A percentile compares a stretch with the other conserved stretches of the same genome.
Evolutionary conservation across 2,888 invertebrate genomes (phyloP).

Genomic region (Amorpha juglandis): DNA sequence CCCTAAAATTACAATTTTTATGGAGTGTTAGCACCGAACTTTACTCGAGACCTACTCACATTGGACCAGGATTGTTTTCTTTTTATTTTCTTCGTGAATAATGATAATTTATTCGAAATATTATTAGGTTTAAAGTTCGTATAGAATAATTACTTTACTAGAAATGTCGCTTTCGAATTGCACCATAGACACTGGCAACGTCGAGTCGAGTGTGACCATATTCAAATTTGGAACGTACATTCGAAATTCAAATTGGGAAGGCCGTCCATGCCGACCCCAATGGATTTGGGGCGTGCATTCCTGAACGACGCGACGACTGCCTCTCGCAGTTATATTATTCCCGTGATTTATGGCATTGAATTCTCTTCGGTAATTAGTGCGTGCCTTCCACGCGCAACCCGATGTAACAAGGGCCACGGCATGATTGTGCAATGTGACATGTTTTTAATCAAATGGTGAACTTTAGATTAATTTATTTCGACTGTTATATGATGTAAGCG

Average conservation of each 20-base stretch:
- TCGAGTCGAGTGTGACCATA: constrained; percentile 31
- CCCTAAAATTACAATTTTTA: no score
- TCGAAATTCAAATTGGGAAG: constrained; percentile 64
- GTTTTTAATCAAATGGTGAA: constrained; percentile 22
- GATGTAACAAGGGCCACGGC: constrained; percentile 28
- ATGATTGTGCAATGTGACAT: constrained; percentile 37
- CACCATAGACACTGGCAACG: constrained; percentile 14
- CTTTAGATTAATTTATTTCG: constrained; percentile 32
- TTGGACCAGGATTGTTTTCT: neutral
- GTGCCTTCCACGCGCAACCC: constrained; percentile 65
- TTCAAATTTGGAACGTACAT: constrained; percentile 45
- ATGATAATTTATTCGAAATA: neutral
- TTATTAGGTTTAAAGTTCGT: neutral
- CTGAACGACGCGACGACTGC: constrained; percentile 67
- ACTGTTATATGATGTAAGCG: constrained; percentile 26
- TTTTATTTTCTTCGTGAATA: neutral
- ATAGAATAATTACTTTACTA: neutral
- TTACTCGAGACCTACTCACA: no score
- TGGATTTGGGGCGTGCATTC: constrained; percentile 78
- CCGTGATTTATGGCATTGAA: constrained; percentile 83
- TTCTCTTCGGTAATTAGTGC: constrained; percentile 83
- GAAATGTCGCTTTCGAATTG: constrained; percentile 5
- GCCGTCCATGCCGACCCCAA: constrained; percentile 38
- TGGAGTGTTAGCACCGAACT: no score
- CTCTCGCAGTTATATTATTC: constrained; percentile 77